These are phyloP conservation scores for Anagyrus pseudococci DNA, from an alignment of 2,888 invertebrate genomes.

Conservation along the genomic window DNA sequence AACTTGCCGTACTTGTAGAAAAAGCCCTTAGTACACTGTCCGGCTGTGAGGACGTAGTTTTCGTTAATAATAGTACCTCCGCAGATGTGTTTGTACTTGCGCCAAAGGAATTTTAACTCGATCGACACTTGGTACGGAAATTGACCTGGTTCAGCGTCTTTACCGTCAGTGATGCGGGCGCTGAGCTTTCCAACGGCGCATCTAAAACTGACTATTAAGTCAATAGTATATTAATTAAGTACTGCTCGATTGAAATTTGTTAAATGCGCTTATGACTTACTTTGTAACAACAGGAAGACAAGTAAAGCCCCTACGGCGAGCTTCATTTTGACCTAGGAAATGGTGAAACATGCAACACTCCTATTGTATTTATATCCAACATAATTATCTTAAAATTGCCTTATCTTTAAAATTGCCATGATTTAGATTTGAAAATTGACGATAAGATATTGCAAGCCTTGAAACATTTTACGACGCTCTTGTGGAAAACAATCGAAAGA, in stretches of 20 bases:
- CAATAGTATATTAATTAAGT: too few species aligned
- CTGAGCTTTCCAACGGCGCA: background rate
- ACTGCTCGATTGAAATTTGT: too few species aligned
- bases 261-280: background rate
- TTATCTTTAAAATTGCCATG: too few species aligned
- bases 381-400: too few species aligned
- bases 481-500: too few species aligned
- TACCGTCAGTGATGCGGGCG: conserved; percentile 45
- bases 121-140: conserved; percentile 63
- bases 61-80: conserved; percentile 39
- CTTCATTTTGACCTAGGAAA: conserved; percentile 27
- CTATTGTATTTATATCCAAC: too few species aligned
- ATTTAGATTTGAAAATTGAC: too few species aligned
- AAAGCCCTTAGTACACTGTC: conserved; percentile 35
- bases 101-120: conserved; percentile 49
- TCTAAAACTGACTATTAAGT: background rate
- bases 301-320: background rate
- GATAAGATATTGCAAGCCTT: too few species aligned
- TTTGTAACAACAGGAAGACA: conserved; percentile 10
- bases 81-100: conserved; percentile 28
- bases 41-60: conserved; percentile 41
- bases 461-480: too few species aligned
- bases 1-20: conserved; percentile 15
- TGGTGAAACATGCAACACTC: too few species aligned
- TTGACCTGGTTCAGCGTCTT: conserved; percentile 54